Conservation (phyloP, 2,797 vertebrate genomes). For the Channallabes apus region DNA sequence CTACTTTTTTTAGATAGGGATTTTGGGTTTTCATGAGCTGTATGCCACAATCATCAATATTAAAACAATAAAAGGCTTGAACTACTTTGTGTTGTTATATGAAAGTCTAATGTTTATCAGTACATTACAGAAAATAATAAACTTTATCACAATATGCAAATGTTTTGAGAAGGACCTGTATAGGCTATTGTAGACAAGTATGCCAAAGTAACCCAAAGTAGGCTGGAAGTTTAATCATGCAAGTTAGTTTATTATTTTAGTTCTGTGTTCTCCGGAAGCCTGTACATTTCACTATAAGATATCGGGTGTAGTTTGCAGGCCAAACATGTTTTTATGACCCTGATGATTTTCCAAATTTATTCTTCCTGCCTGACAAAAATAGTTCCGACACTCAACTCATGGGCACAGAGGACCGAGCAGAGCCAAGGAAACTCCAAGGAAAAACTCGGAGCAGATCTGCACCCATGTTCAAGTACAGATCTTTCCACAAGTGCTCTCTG, state of each 20-base stretch:
- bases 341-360: constrained; percentile 39
- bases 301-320: constrained; percentile 15
- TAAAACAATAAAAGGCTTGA: too few species aligned
- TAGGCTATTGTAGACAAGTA: neutral
- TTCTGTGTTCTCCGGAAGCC: neutral
- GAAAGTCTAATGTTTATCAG: too few species aligned
- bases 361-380: constrained; percentile 46
- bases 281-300: neutral
- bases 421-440: constrained; percentile 10
- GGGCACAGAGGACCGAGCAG: constrained; percentile 15
- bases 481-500: constrained; percentile 24
- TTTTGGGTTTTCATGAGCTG: too few species aligned
- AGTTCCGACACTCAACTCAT: constrained; percentile 31
- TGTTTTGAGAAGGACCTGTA: too few species aligned
- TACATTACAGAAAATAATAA: too few species aligned
- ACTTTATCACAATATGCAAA: too few species aligned
- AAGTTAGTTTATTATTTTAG: neutral
- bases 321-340: constrained; percentile 23
- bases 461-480: constrained; percentile 44
- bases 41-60: too few species aligned
- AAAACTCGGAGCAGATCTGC: constrained; percentile 11
- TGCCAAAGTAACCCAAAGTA: neutral
- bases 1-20: too few species aligned
- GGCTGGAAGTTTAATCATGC: neutral
- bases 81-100: too few species aligned